Conservation (phyloP, 2,797 vertebrate species). For the Rhadinocentrus ornatus region DNA sequence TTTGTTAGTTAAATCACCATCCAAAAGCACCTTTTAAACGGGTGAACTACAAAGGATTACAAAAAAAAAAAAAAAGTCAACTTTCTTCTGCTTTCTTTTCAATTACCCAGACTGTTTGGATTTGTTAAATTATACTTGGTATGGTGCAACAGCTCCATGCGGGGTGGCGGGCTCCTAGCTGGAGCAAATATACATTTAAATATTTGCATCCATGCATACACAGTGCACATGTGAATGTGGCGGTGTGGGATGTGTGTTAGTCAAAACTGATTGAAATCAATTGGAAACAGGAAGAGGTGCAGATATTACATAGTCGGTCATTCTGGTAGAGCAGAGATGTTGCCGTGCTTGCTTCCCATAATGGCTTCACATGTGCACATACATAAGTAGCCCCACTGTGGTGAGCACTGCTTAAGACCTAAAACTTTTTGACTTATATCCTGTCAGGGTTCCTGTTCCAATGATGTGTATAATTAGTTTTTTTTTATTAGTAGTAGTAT, state of each 20-base stretch:
- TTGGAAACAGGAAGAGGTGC: slow-evolving; percentile 58
- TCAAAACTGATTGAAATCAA: slow-evolving; percentile 52
- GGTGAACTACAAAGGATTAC: slow-evolving; percentile 8
- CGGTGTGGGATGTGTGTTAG: slow-evolving; percentile 52
- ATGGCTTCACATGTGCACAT: slow-evolving; percentile 64
- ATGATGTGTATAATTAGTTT: background rate
- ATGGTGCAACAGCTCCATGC: slow-evolving; percentile 5
- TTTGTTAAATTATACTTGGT: slow-evolving; percentile 31
- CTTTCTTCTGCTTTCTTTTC: background rate
- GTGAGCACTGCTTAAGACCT: slow-evolving; percentile 31
- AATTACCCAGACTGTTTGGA: slow-evolving; percentile 19
- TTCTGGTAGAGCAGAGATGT: slow-evolving; percentile 55
- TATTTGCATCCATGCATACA: slow-evolving; percentile 13
- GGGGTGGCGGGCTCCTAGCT: background rate
- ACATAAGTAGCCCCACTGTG: slow-evolving; percentile 43
- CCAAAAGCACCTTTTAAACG: slow-evolving; percentile 40
- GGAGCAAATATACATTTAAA: slow-evolving; percentile 36
- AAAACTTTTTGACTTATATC: slow-evolving; percentile 52
- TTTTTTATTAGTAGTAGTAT: slow-evolving; percentile 11
- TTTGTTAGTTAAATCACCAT: slow-evolving; percentile 41
- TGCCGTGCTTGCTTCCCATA: slow-evolving; percentile 52
- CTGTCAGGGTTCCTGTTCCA: slow-evolving; percentile 17
- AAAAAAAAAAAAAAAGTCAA: slow-evolving; percentile 1
- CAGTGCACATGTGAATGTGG: slow-evolving; percentile 32
- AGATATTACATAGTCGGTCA: slow-evolving; percentile 30